Percentiles rank a stretch among this genome's conserved stretches.
These are phyloP conservation scores for Brachypteracias leptosomus DNA, from an alignment of 2,113 vertebrate species.

Conservation along the genomic window DNA sequence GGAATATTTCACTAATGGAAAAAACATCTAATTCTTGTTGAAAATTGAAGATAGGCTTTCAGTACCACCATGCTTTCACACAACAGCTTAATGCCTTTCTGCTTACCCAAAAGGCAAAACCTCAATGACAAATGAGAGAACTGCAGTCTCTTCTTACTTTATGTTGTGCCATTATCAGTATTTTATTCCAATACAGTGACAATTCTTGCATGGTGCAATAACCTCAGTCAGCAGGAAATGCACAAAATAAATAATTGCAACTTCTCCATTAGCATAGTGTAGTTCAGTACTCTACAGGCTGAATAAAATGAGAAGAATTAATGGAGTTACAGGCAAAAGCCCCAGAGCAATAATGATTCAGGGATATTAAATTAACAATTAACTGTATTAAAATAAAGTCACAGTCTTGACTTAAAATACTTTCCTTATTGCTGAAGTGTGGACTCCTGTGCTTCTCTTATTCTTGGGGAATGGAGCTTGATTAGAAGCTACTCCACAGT, in stretches of 20 bases:
- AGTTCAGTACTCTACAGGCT: not conserved
- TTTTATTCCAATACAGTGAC: conserved; percentile 7
- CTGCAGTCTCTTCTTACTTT: not conserved
- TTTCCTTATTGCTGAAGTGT: not conserved
- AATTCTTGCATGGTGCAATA: conserved; percentile 9
- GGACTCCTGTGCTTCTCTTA: not conserved
- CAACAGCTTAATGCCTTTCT: conserved; percentile 4
- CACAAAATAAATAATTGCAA: conserved; percentile 52
- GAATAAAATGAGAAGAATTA: conserved; percentile 37
- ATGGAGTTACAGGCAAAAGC: conserved; percentile 20
- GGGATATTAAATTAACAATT: conserved; percentile 32
- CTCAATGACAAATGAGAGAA: not conserved
- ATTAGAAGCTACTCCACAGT: not conserved
- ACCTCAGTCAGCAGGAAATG: conserved; percentile 39
- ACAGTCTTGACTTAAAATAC: not conserved
- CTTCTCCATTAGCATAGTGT: not conserved
- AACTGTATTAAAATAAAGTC: conserved; percentile 19
- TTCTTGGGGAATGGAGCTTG: not conserved
- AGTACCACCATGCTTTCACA: not conserved
- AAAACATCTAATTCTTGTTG: not conserved
- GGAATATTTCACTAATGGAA: not conserved
- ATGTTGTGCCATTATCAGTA: not conserved
- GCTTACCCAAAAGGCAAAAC: not conserved
- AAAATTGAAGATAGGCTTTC: not conserved
- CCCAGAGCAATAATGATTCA: not conserved